phyloP scores from a whole-genome alignment of 2,797 vertebrate species.

The Valencia hispanica region DNA sequence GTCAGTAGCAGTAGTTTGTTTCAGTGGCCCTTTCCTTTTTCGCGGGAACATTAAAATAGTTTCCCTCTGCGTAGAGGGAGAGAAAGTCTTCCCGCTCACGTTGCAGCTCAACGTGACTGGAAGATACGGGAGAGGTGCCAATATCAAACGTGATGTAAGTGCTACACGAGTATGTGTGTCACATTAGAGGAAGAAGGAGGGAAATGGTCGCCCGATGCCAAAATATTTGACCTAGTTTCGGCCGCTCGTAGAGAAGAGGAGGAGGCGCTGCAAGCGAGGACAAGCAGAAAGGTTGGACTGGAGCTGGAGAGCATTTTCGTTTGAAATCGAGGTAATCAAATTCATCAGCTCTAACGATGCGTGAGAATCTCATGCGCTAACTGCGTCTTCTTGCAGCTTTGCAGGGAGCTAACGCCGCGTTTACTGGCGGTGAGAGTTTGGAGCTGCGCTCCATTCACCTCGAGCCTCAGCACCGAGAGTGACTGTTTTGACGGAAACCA shows the following conservation, averaged over 20 bases:
- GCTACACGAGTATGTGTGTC: slow-evolving; percentile 75
- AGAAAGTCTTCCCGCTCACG: slow-evolving; percentile 60
- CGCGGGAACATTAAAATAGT: neutral
- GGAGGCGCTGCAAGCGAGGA: too few species aligned
- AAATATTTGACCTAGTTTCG: slow-evolving; percentile 78
- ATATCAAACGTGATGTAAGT: slow-evolving; percentile 63
- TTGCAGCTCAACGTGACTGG: slow-evolving; percentile 81
- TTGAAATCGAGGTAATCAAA: slow-evolving; percentile 33
- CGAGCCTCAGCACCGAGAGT: slow-evolving; percentile 4
- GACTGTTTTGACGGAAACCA: slow-evolving; percentile 63
- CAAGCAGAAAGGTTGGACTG: slow-evolving; percentile 11
- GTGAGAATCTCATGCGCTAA: too few species aligned
- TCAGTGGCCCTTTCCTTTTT: neutral
- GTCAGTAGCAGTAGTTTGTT: neutral
- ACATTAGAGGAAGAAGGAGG: slow-evolving; percentile 59
- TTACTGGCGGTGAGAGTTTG: neutral
- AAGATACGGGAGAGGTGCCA: slow-evolving; percentile 54
- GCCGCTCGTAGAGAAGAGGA: too few species aligned
- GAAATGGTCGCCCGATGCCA: slow-evolving; percentile 65
- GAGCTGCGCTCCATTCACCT: neutral
- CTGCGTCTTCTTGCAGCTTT: neutral
- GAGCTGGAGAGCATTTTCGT: neutral
- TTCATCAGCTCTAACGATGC: neutral
- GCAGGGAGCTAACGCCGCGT: neutral
- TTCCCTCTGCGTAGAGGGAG: too few species aligned